These are phyloP conservation scores for Mormyrus proboscirostris DNA, from an alignment of 2,797 vertebrate species.

Conservation along the genomic window DNA sequence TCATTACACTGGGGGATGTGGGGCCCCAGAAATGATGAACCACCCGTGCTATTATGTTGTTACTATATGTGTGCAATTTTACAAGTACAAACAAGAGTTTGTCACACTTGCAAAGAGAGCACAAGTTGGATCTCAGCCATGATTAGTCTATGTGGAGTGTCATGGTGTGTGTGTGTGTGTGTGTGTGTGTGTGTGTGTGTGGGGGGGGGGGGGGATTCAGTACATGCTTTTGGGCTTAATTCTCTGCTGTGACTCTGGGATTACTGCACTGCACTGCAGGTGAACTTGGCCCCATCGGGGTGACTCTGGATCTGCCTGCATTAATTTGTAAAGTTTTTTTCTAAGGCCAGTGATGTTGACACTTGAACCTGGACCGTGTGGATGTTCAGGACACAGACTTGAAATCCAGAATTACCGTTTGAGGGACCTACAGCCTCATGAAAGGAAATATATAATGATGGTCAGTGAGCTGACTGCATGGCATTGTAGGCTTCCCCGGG, in stretches of 20 bases:
- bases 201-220: no score
- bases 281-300: neutral
- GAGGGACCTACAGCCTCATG: neutral
- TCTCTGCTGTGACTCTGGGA: constrained; percentile 16
- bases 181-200: neutral
- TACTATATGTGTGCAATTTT: neutral
- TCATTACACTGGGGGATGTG: neutral
- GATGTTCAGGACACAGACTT: neutral
- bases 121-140: neutral
- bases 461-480: neutral
- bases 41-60: neutral
- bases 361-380: neutral
- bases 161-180: neutral
- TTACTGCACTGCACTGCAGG: neutral
- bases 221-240: neutral
- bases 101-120: neutral
- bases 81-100: neutral
- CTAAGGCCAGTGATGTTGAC: neutral
- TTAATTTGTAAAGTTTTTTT: neutral
- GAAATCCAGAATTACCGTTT: neutral
- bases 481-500: neutral
- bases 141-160: neutral
- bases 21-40: neutral
- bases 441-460: neutral
- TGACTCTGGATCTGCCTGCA: neutral